A percentile compares a stretch with the other conserved stretches of the same genome.
Evolutionary conservation across 2,113 vertebrate genomes (phyloP).

Genomic region (Solea senegalensis): DNA sequence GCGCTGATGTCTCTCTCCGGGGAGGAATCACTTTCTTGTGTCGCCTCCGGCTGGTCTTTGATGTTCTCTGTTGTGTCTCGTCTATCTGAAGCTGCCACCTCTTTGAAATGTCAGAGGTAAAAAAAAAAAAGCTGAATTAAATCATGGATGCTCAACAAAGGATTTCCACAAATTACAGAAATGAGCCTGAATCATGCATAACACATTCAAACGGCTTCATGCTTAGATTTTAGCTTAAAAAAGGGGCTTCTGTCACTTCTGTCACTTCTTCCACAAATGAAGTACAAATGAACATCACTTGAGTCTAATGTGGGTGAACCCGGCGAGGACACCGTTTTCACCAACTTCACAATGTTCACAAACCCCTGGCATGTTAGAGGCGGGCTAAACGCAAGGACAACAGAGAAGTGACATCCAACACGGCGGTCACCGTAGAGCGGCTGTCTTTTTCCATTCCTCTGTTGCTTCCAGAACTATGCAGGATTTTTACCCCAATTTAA

Average conservation of each 20-base stretch:
- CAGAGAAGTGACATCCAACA: no score
- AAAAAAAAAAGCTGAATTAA: constrained; percentile 3
- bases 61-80: constrained; percentile 58
- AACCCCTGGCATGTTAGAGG: neutral
- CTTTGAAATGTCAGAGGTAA: constrained; percentile 54
- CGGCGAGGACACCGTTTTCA: no score
- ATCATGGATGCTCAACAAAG: neutral
- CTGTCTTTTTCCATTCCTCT: no score
- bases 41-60: constrained; percentile 26
- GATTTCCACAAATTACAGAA: constrained; percentile 15
- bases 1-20: constrained; percentile 24
- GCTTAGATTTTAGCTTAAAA: neutral
- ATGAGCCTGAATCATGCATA: constrained; percentile 11
- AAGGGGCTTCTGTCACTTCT: no score
- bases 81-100: constrained; percentile 50
- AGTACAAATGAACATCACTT: no score
- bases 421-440: no score
- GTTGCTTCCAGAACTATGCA: no score
- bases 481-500: no score
- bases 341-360: neutral
- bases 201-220: constrained; percentile 12
- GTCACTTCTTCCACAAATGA: no score
- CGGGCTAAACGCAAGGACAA: no score
- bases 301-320: no score
- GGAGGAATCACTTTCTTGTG: constrained; percentile 14